phyloP scores from a whole-genome alignment of 2,113 vertebrate species.

The Stegostoma tigrinum region DNA sequence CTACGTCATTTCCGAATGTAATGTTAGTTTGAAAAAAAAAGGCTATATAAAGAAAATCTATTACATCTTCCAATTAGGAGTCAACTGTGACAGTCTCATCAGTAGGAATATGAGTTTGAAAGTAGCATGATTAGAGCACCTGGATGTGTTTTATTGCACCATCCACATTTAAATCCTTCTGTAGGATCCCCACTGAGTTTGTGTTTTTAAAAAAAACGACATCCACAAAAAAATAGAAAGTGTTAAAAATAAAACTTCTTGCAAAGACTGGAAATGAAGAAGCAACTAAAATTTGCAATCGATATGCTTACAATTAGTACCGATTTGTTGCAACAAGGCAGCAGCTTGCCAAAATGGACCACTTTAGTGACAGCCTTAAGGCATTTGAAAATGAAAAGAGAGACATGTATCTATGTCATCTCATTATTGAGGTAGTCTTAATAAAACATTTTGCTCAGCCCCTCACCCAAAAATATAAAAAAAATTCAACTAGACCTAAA shows the following conservation, averaged over 20 bases:
- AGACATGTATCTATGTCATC: constrained; percentile 60
- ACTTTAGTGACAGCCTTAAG: constrained; percentile 42
- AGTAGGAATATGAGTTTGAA: not conserved
- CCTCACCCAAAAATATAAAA: constrained; percentile 66
- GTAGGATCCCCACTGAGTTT: constrained; percentile 29
- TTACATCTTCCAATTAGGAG: not conserved
- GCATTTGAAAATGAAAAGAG: constrained; percentile 56
- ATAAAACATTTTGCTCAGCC: constrained; percentile 65
- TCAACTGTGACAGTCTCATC: constrained; percentile 12
- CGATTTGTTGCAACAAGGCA: constrained; percentile 28
- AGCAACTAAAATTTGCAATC: constrained; percentile 42
- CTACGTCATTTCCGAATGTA: not conserved
- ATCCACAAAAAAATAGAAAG: not conserved
- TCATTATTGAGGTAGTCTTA: constrained; percentile 91
- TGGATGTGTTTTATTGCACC: constrained; percentile 29
- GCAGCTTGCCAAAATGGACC: constrained; percentile 43
- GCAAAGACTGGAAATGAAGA: constrained; percentile 50
- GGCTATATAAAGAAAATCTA: not conserved
- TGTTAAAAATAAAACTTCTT: constrained; percentile 19
- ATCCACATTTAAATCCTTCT: constrained; percentile 33
- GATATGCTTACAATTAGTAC: constrained; percentile 25
- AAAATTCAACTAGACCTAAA: constrained; percentile 70
- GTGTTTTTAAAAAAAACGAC: not conserved
- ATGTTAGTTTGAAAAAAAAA: not conserved
- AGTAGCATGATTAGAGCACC: constrained; percentile 6